Evolutionary conservation across 2,888 invertebrate species (phyloP).

Genomic region (Apamea sordens): DNA sequence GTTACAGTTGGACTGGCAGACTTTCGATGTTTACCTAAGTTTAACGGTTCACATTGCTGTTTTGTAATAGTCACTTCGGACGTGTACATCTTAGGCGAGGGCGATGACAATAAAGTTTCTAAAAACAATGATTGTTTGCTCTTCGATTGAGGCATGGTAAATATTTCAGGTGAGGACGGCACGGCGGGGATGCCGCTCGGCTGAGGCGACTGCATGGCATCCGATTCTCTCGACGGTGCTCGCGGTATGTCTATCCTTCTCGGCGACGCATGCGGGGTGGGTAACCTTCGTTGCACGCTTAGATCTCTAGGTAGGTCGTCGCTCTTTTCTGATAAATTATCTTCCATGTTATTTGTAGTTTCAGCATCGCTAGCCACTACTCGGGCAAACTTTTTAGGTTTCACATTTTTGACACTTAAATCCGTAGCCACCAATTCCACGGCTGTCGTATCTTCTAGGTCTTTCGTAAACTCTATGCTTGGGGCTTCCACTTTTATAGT

Average conservation of each 20-base stretch:
- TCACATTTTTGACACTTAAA: slow-evolving; percentile 84
- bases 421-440: slow-evolving; percentile 90
- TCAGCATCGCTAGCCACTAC: slow-evolving; percentile 73
- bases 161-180: slow-evolving; percentile 92
- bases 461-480: slow-evolving; percentile 54
- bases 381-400: slow-evolving; percentile 73
- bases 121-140: slow-evolving; percentile 90
- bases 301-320: slow-evolving; percentile 91
- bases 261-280: slow-evolving; percentile 86
- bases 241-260: slow-evolving; percentile 88
- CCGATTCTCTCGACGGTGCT: slow-evolving; percentile 92
- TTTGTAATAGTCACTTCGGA: slow-evolving; percentile 90
- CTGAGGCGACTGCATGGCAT: slow-evolving; percentile 93
- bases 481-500: slow-evolving; percentile 57
- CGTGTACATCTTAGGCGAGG: slow-evolving; percentile 90
- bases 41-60: slow-evolving; percentile 92
- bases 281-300: slow-evolving; percentile 89
- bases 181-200: slow-evolving; percentile 93
- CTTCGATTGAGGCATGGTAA: slow-evolving; percentile 87
- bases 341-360: slow-evolving; percentile 76
- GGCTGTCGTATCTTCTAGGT: slow-evolving; percentile 69
- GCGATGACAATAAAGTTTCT: slow-evolving; percentile 91
- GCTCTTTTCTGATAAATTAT: slow-evolving; percentile 83
- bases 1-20: slow-evolving; percentile 93
- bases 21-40: slow-evolving; percentile 92